Evolutionary conservation across 2,797 vertebrate species (phyloP).

Genomic region (Micrastur ruficollis): DNA sequence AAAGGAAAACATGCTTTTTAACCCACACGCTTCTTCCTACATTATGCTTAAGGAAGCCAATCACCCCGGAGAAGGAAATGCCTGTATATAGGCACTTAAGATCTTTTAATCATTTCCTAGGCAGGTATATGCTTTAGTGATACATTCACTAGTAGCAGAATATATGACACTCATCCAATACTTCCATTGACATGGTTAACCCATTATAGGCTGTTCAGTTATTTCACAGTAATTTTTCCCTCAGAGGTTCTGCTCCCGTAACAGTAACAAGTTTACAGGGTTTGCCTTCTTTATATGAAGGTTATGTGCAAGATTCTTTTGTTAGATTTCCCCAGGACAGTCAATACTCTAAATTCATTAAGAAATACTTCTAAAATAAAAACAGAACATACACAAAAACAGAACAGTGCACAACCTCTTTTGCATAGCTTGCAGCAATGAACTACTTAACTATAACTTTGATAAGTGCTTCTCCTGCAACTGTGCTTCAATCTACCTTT

Average conservation of each 20-base stretch:
- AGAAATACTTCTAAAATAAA: not conserved
- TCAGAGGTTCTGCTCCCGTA: not conserved
- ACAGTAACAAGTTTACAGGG: not conserved
- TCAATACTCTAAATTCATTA: not conserved
- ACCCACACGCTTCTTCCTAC: not conserved
- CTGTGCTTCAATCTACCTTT: slow-evolving; percentile 17
- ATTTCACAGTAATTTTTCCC: not conserved
- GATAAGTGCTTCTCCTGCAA: not conserved
- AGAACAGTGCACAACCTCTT: not conserved
- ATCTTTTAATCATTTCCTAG: not conserved
- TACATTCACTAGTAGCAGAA: not conserved
- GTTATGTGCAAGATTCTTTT: not conserved
- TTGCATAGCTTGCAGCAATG: not conserved
- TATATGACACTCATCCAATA: not conserved
- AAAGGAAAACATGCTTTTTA: not conserved
- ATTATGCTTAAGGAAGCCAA: not conserved
- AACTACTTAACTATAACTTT: not conserved
- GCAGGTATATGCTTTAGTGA: not conserved
- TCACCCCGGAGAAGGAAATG: not conserved
- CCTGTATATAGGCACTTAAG: not conserved
- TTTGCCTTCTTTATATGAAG: not conserved
- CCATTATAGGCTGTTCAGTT: not conserved
- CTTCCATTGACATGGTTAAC: not conserved
- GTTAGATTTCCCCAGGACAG: not conserved
- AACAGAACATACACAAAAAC: not conserved